Percentiles rank a stretch among this genome's conserved stretches.
Evolutionary conservation across 2,888 invertebrate species (phyloP).

Genomic region (Auanema sp.): DNA sequence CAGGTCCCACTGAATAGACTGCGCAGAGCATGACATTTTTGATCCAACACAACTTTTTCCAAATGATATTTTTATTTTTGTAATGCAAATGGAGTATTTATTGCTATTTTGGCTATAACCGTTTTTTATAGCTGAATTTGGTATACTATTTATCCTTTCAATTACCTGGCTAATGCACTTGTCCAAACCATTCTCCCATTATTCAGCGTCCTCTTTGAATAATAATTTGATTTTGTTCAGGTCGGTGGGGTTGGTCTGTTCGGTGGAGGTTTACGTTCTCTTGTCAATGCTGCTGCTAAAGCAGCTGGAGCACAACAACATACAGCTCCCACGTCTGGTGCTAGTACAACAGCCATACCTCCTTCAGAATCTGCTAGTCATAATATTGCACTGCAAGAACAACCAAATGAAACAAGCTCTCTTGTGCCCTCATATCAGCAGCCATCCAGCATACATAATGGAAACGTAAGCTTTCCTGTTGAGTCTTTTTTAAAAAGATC

Average conservation of each 20-base stretch:
- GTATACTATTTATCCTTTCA: no score
- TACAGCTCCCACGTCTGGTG: constrained; percentile 14
- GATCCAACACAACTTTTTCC: background rate
- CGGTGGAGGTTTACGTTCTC: constrained; percentile 56
- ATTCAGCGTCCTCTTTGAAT: background rate
- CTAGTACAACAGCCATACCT: background rate
- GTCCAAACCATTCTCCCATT: background rate
- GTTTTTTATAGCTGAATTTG: no score
- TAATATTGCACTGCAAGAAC: constrained; percentile 19
- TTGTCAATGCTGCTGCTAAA: constrained; percentile 58
- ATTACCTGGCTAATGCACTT: background rate
- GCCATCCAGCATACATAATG: background rate
- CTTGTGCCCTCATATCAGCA: constrained; percentile 26
- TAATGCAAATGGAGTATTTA: background rate
- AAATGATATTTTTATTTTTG: background rate
- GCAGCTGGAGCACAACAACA: constrained; percentile 40
- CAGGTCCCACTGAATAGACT: constrained; percentile 26
- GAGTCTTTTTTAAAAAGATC: background rate
- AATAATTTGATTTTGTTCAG: constrained; percentile 23
- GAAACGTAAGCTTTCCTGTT: no score
- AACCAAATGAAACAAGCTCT: constrained; percentile 27
- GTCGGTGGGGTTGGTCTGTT: constrained; percentile 57
- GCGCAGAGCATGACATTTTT: no score
- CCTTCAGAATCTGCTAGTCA: no score
- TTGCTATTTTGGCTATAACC: no score